These are phyloP conservation scores for Trissoscelio sp. DNA, from an alignment of 2,888 invertebrate species.

Conservation along the genomic window DNA sequence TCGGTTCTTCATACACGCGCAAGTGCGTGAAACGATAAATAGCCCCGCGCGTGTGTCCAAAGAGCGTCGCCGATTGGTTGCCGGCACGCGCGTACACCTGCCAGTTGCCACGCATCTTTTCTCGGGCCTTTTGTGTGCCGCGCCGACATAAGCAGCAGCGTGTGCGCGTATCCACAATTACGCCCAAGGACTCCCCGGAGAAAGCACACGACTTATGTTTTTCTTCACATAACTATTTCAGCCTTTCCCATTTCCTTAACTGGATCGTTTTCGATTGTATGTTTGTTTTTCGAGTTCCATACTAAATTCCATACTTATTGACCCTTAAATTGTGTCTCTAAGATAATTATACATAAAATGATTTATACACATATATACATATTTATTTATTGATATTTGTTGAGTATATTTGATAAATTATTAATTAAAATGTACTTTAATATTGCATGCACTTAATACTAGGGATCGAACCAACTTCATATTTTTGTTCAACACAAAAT, in stretches of 20 bases:
- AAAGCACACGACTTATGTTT: conserved; percentile 38
- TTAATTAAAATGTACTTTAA: no score
- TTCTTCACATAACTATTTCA: neutral
- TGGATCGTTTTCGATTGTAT: neutral
- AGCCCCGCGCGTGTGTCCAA: conserved; percentile 69
- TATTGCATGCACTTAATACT: no score
- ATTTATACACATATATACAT: no score
- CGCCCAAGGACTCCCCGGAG: conserved; percentile 47
- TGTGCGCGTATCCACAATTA: conserved; percentile 49
- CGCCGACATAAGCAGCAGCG: conserved; percentile 60
- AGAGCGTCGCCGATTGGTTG: conserved; percentile 77
- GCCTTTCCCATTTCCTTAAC: conserved; percentile 18
- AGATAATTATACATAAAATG: no score
- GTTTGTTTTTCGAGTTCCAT: no score
- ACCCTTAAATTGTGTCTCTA: no score
- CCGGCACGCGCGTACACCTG: conserved; percentile 82
- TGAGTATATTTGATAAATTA: no score
- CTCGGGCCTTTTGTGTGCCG: conserved; percentile 73
- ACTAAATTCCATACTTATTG: no score
- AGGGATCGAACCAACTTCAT: no score
- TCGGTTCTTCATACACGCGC: conserved; percentile 58
- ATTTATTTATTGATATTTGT: no score
- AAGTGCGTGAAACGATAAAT: conserved; percentile 71
- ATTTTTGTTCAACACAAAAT: no score
- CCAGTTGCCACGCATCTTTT: conserved; percentile 79